Base-by-base conservation (phyloP, 2,888 invertebrate species). In the Amblyjoppa proteus region DNA sequence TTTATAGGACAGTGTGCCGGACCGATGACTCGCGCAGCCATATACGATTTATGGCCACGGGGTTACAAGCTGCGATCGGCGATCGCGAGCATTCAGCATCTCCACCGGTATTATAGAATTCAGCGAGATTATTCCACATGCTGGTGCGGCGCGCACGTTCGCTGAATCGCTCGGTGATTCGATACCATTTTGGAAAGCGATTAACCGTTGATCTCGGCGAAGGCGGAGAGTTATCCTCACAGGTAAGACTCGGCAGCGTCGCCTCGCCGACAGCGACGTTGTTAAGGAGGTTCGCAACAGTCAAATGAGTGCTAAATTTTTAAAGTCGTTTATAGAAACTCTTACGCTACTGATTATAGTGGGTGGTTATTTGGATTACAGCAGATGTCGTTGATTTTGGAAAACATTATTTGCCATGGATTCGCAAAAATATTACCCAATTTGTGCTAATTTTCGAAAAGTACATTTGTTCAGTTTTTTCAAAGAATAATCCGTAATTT, bases 11-110 rank as follows among this genome's bases (percentile, higher is more conserved):
- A 85, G 84, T 87, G 85, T 87, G 84, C 81, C 87, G 87, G 1
- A 81, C 73, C 81, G 87, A 88, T 88, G 87, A 88, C 87, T 87
- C 88, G 87, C 70, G 56, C 75, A 61, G 77, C 88, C 87, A 87
- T 89, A 88, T 89, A 89, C 84, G 88, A 88, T 88, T 87, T 88
- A 86, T 87, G 87, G 86, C 78, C 73, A 83, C 66, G 69, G 85
- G 83, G 87, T 78, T 85, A 85, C 85, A 76, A 75, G 75, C 71
- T 75, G 64, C 69, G 45, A 45, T 69, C 25, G n/a, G 61, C 56
- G 61, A 53, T 58, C 9, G 38, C 75, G 31, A 61, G 75, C 45
- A 73, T 58, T 28, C 78, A 74, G 28, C 68, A 56, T 53, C 49
- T 51, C 68, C 68, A 7, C 4, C 38, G 25, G 31, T 45, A 38